Evolutionary conservation across 2,888 invertebrate genomes (phyloP).

Genomic region (Nomada fabriciana): DNA sequence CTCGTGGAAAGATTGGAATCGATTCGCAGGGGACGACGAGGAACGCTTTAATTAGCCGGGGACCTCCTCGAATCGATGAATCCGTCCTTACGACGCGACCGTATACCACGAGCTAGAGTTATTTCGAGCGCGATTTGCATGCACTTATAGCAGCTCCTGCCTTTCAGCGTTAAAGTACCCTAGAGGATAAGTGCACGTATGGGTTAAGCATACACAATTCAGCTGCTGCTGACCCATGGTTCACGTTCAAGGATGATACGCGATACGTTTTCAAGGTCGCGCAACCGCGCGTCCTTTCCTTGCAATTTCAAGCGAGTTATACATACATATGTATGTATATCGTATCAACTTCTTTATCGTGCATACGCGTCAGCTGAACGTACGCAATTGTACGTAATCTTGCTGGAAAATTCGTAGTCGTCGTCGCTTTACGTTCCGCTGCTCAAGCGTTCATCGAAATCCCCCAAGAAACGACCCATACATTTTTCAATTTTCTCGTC

Average conservation of each 20-base stretch:
- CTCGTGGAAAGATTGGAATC: neutral
- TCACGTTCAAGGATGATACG: slow-evolving; percentile 62
- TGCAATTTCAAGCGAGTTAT: too few species aligned
- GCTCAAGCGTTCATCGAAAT: neutral
- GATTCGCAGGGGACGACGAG: slow-evolving; percentile 24
- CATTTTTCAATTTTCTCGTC: slow-evolving; percentile 23
- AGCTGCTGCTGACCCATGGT: slow-evolving; percentile 51
- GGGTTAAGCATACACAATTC: slow-evolving; percentile 45
- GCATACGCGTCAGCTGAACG: neutral
- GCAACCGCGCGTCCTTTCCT: slow-evolving; percentile 24
- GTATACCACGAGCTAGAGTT: slow-evolving; percentile 48
- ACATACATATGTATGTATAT: too few species aligned
- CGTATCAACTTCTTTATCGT: neutral
- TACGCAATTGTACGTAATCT: neutral
- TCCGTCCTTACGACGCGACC: slow-evolving; percentile 38
- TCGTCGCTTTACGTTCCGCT: neutral
- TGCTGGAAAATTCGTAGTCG: neutral
- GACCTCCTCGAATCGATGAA: slow-evolving; percentile 43
- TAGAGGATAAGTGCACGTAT: slow-evolving; percentile 60
- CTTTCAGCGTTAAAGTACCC: slow-evolving; percentile 44
- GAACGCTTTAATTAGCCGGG: slow-evolving; percentile 45
- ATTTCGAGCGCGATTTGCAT: slow-evolving; percentile 59
- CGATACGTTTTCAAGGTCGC: slow-evolving; percentile 42
- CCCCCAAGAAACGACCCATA: neutral
- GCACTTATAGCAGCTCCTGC: slow-evolving; percentile 50